Base-by-base conservation (phyloP, 2,113 vertebrate genomes). In the Clarias magur region DNA sequence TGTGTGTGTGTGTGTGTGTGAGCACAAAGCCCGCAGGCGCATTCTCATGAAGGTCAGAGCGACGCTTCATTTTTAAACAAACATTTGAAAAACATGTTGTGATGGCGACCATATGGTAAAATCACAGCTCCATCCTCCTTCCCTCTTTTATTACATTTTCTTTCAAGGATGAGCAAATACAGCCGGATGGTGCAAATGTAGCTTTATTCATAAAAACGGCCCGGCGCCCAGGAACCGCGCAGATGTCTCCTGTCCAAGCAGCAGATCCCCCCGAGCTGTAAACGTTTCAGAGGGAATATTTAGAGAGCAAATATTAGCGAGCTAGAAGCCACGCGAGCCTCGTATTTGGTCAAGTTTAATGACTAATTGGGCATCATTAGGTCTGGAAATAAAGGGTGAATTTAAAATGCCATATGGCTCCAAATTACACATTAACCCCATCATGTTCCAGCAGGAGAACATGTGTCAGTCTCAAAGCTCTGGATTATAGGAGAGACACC, bases 341-440 rank as follows among this genome's bases (percentile, higher is more conserved):
- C 92, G 95, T 95, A 93, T 94, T 95, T 94, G 89, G 94, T 91
- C 91, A 90, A 94, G 96, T 96, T 95, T 96, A 95, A 96, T 96
- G 95, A 96, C 96, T 97, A 97, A 97, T 97, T 97, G 96, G 95
- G 95, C 95, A 96, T 97, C 96, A 97, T 97, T 97, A 97, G 95
- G 94, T 95, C 93, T 90, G 91, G 90, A 94, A 95, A 96, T 95
- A 95, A 95, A 94, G 94, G 91, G 86, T 85, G 91, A 93, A 95
- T 95, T 95, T 94, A 94, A 94, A 95, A 96, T 95, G 94, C 96
- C 97, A 97, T 97, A 97, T 97, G 97, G 95, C 93, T 48, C 93
- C 88, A 95, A 96, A 97, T 97, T 97, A 97, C 96, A 97, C 94
- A 97, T 97, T 97, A 97, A 97, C 97, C 93, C 92, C 86, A 90